These are phyloP conservation scores for Caerostris darwini DNA, from an alignment of 1,140 invertebrate species.

Conservation along the genomic window DNA sequence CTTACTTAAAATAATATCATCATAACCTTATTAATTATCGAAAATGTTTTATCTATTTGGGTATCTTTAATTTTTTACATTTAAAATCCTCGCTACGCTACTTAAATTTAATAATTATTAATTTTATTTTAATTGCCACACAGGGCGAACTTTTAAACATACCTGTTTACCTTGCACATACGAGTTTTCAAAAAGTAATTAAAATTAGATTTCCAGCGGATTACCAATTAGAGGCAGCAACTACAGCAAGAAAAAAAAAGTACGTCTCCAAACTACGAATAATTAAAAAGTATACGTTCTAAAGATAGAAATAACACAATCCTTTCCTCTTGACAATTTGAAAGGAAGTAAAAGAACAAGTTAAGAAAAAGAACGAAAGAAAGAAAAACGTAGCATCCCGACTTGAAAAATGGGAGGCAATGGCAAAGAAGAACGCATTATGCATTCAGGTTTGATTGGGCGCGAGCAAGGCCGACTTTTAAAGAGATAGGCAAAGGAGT, in stretches of 20 bases:
- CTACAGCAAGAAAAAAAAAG: not conserved
- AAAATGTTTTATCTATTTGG: too few species aligned
- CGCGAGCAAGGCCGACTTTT: too few species aligned
- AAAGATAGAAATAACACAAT: not conserved
- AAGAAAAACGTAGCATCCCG: not conserved
- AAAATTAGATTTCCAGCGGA: conserved; percentile 11
- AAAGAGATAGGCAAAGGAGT: too few species aligned
- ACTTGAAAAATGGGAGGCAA: not conserved
- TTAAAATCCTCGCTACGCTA: not conserved
- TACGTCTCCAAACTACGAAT: not conserved
- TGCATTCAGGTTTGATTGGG: not conserved
- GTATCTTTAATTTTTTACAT: not conserved
- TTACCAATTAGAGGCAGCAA: not conserved
- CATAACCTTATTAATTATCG: too few species aligned
- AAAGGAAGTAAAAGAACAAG: not conserved
- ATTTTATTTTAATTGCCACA: conserved; percentile 16
- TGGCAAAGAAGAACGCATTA: not conserved
- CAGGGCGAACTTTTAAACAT: not conserved
- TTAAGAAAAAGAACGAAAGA: not conserved
- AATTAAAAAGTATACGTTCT: not conserved
- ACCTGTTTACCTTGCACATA: not conserved
- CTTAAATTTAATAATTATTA: not conserved
- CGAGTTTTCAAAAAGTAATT: not conserved
- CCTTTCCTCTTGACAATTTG: not conserved
- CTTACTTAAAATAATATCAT: too few species aligned